A percentile compares a stretch with the other conserved stretches of the same genome.
Conservation (phyloP, 2,888 invertebrate genomes). For the Odontothrips loti region DNA sequence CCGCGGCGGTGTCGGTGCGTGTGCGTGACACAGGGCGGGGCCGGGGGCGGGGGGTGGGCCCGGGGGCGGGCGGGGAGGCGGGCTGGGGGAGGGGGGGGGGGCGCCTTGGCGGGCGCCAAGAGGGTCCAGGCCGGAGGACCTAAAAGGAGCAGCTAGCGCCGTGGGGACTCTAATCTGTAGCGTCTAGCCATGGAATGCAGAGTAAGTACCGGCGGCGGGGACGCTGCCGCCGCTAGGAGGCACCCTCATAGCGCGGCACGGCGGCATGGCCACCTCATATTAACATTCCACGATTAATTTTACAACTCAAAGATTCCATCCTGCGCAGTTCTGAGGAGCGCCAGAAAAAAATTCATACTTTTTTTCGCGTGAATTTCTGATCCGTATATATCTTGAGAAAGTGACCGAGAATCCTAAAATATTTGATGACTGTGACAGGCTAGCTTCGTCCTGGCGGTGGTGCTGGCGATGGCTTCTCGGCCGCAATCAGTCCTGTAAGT, state of each 20-base stretch:
- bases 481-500: neutral
- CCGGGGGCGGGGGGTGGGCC: neutral
- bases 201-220: neutral
- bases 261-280: neutral
- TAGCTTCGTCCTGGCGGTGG: neutral
- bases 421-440: neutral
- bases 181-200: conserved; percentile 24
- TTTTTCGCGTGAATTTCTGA: neutral
- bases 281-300: too few species aligned
- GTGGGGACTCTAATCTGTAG: neutral
- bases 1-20: too few species aligned
- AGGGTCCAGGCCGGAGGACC: neutral
- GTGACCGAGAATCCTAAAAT: too few species aligned
- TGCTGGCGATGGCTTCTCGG: neutral
- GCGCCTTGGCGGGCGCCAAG: neutral
- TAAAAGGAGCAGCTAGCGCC: neutral
- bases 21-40: neutral
- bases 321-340: too few species aligned
- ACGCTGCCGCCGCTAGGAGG: too few species aligned
- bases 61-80: neutral
- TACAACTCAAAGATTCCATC: too few species aligned
- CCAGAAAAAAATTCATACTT: neutral
- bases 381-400: too few species aligned
- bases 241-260: too few species aligned
- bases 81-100: neutral